Percentiles rank a stretch among this genome's conserved stretches.
These are phyloP conservation scores for Amblyteles armatorius DNA, from an alignment of 2,888 invertebrate species.

Conservation along the genomic window DNA sequence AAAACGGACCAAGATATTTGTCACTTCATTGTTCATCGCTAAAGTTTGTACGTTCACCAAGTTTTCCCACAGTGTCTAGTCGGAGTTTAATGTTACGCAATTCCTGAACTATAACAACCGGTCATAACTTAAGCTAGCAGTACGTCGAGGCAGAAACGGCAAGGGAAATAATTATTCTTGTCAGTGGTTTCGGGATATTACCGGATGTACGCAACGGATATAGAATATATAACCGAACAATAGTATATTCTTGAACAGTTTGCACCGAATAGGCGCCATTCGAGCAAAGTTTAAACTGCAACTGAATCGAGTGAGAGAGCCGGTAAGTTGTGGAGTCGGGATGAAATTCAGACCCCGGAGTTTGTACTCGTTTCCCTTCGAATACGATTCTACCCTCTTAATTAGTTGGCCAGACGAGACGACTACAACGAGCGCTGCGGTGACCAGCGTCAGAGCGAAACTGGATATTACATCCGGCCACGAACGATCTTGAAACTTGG, in stretches of 20 bases:
- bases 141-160: constrained; percentile 31
- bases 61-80: constrained; percentile 61
- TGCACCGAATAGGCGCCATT: constrained; percentile 74
- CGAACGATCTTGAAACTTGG: constrained; percentile 69
- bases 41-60: constrained; percentile 66
- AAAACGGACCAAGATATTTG: constrained; percentile 80
- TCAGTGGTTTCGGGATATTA: constrained; percentile 53
- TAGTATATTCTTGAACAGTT: constrained; percentile 72
- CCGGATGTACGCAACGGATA: constrained; percentile 63
- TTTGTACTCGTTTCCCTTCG: constrained; percentile 61
- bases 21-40: constrained; percentile 82
- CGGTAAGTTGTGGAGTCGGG: constrained; percentile 35
- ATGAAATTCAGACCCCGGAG: constrained; percentile 43
- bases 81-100: constrained; percentile 83
- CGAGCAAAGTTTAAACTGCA: constrained; percentile 60
- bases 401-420: constrained; percentile 69
- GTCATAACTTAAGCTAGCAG: constrained; percentile 28
- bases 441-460: constrained; percentile 66
- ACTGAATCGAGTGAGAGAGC: constrained; percentile 47
- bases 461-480: constrained; percentile 66
- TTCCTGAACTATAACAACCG: constrained; percentile 75
- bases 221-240: constrained; percentile 40
- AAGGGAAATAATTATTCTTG: constrained; percentile 59
- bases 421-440: constrained; percentile 63
- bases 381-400: constrained; percentile 67